phyloP scores from a whole-genome alignment of 1,140 invertebrate species.

The Phymorhynchus buccinoides region DNA sequence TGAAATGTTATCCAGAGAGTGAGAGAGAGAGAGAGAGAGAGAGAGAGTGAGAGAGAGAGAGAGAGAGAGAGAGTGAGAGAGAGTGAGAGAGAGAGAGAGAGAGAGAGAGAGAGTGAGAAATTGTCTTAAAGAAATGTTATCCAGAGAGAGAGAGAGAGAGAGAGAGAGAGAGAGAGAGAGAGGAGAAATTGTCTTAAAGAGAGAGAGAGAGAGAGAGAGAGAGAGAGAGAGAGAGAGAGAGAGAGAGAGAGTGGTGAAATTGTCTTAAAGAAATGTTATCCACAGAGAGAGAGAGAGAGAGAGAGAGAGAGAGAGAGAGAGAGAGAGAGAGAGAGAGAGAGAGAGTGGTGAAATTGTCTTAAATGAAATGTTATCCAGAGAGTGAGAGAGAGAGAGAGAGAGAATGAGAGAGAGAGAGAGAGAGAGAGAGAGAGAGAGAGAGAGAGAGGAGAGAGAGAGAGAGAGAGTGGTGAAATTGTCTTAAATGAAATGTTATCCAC shows the following conservation, averaged over 20 bases:
- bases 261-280: too few species aligned
- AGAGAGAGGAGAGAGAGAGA: not conserved
- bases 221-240: too few species aligned
- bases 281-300: not conserved
- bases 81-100: too few species aligned
- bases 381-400: not conserved
- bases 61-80: not conserved
- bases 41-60: not conserved
- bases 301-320: constrained; percentile 32
- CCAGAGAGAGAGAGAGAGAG: not conserved
- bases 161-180: not conserved
- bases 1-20: not conserved
- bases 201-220: not conserved
- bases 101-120: too few species aligned
- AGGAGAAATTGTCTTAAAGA: not conserved
- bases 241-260: too few species aligned
- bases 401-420: not conserved
- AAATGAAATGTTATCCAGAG: too few species aligned
- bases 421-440: not conserved
- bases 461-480: too few species aligned
- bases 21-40: not conserved
- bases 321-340: constrained; percentile 23
- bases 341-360: too few species aligned
- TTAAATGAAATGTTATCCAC: too few species aligned
- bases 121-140: too few species aligned